These are phyloP conservation scores for Pachyrhynchus sulphureomaculatus DNA, from an alignment of 1,140 invertebrate genomes.

Conservation along the genomic window DNA sequence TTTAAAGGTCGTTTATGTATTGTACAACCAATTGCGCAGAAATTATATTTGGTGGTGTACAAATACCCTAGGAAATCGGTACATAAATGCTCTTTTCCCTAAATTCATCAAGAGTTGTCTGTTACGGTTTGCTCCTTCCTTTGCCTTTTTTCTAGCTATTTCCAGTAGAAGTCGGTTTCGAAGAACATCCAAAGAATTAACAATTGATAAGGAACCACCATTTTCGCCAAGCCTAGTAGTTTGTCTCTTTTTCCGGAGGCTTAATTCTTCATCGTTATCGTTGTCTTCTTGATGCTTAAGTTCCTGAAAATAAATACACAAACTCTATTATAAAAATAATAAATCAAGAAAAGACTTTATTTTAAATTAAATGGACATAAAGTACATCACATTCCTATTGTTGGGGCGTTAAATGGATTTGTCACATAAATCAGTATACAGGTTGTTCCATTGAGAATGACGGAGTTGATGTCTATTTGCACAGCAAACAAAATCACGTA, in stretches of 20 bases:
- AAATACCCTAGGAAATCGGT: slow-evolving; percentile 5
- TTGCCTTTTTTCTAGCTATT: slow-evolving; percentile 71
- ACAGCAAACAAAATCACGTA: too few species aligned
- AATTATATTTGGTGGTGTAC: slow-evolving; percentile 11
- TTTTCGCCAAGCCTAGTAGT: slow-evolving; percentile 40
- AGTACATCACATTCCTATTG: too few species aligned
- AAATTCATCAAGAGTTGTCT: slow-evolving; percentile 52
- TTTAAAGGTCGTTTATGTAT: slow-evolving; percentile 7
- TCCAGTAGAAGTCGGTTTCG: slow-evolving; percentile 71
- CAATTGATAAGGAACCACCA: slow-evolving; percentile 71
- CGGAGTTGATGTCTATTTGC: too few species aligned
- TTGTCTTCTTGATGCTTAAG: too few species aligned
- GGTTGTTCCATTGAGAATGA: too few species aligned
- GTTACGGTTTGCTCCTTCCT: slow-evolving; percentile 55
- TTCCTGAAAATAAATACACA: background rate
- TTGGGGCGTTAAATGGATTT: too few species aligned
- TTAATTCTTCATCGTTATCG: background rate
- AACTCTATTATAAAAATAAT: too few species aligned
- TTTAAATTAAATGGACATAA: too few species aligned
- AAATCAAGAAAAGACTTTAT: too few species aligned
- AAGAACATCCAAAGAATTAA: slow-evolving; percentile 75
- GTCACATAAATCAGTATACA: too few species aligned
- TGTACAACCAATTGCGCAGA: background rate
- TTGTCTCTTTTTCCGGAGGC: slow-evolving; percentile 40
- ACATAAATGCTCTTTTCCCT: slow-evolving; percentile 50